Conservation (phyloP, 2,797 vertebrate genomes). For the Liparis tanakae region DNA sequence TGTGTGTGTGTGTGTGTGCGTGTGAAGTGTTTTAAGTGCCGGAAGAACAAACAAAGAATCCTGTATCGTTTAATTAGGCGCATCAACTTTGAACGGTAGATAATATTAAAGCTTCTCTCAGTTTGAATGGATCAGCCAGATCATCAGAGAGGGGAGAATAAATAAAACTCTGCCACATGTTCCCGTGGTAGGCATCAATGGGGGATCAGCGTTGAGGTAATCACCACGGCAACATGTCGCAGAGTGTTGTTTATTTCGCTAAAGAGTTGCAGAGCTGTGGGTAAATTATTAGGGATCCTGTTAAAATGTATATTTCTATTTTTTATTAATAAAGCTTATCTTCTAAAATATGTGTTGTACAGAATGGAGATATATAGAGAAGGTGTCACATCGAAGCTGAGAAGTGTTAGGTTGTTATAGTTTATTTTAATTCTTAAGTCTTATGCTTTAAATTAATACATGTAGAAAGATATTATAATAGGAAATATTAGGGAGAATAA, state of each 20-base stretch:
- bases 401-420: neutral
- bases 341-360: conserved; percentile 21
- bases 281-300: neutral
- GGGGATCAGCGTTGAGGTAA: conserved; percentile 50
- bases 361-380: conserved; percentile 9
- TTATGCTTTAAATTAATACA: no score
- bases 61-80: conserved; percentile 54
- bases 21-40: conserved; percentile 40
- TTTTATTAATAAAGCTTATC: conserved; percentile 16
- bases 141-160: no score
- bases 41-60: conserved; percentile 47
- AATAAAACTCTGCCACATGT: no score
- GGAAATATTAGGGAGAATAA: no score
- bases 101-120: conserved; percentile 63
- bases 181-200: no score
- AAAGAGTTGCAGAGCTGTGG: conserved; percentile 20
- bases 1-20: conserved; percentile 11
- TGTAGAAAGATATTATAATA: no score
- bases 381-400: conserved; percentile 36
- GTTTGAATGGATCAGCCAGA: conserved; percentile 69
- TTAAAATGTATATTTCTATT: no score
- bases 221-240: conserved; percentile 51
- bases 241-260: conserved; percentile 28
- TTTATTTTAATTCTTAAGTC: no score
- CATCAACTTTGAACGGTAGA: conserved; percentile 48